Evolutionary conservation across 1,140 invertebrate genomes (phyloP).

Genomic region (Scaptomyza graminum): DNA sequence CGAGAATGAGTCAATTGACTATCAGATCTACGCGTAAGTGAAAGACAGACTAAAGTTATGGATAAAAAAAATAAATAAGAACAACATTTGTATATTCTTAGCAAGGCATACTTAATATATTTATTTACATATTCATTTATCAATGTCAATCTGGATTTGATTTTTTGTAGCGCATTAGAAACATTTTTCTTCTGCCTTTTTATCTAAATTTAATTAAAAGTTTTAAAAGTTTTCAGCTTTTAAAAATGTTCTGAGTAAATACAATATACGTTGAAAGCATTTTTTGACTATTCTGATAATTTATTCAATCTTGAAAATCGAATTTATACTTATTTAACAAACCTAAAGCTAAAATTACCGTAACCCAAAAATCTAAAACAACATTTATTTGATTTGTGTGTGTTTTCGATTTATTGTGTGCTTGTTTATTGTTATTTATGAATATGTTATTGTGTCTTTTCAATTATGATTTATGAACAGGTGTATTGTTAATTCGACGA

Average conservation of each 20-base stretch:
- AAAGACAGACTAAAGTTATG: neutral
- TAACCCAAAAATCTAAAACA: too few relatives aligned
- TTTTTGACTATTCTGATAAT: neutral
- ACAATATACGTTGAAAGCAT: too few relatives aligned
- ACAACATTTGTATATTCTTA: slow-evolving; percentile 74
- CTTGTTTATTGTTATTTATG: slow-evolving; percentile 49
- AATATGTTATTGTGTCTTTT: slow-evolving; percentile 11
- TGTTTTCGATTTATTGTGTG: slow-evolving; percentile 60
- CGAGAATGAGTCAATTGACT: slow-evolving; percentile 42
- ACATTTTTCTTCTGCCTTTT: neutral
- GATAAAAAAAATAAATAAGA: slow-evolving; percentile 19
- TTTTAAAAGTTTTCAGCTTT: neutral
- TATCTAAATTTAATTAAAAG: neutral
- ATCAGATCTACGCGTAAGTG: slow-evolving; percentile 17
- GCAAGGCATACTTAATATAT: slow-evolving; percentile 47
- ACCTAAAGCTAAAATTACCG: too few relatives aligned
- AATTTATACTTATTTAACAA: too few relatives aligned
- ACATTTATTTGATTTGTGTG: too few relatives aligned
- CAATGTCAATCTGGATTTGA: slow-evolving; percentile 66
- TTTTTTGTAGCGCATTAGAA: slow-evolving; percentile 10
- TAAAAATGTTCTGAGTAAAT: too few relatives aligned
- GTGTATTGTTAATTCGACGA: slow-evolving; percentile 28
- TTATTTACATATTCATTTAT: slow-evolving; percentile 52
- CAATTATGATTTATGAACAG: slow-evolving; percentile 72
- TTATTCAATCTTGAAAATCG: neutral